These are phyloP conservation scores for Dynastes hyllus DNA, from an alignment of 2,888 invertebrate genomes.

Conservation along the genomic window DNA sequence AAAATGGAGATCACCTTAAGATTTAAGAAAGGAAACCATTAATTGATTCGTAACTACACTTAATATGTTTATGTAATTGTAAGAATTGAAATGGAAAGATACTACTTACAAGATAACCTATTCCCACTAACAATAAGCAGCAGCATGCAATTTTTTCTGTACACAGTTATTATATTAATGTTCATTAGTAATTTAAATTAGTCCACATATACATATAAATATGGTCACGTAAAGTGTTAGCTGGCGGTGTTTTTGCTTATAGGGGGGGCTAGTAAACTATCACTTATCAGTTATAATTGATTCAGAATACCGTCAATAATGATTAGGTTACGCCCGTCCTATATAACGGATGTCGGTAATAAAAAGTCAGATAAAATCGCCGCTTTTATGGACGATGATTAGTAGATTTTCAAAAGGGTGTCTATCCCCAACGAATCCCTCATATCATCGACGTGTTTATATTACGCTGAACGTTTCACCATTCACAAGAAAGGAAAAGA, in stretches of 20 bases:
- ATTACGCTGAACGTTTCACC: conserved; percentile 6
- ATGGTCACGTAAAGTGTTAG: conserved; percentile 17
- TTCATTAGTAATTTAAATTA: conserved; percentile 21
- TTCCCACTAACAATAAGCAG: no score
- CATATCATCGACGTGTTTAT: conserved; percentile 36
- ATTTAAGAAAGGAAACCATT: no score
- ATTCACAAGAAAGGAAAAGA: not conserved
- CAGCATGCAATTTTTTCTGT: not conserved
- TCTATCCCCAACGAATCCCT: conserved; percentile 38
- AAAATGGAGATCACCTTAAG: no score
- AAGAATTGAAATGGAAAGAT: no score
- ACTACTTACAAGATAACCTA: no score
- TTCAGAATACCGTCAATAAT: conserved; percentile 62
- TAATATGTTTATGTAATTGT: no score
- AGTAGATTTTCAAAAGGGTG: conserved; percentile 42
- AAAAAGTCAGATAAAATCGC: conserved; percentile 42
- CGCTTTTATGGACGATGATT: conserved; percentile 44
- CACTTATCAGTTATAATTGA: conserved; percentile 63
- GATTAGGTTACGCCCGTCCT: conserved; percentile 54
- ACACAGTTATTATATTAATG: not conserved
- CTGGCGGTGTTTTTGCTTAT: conserved; percentile 31
- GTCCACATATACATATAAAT: not conserved
- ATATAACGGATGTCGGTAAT: conserved; percentile 43
- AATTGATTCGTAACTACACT: no score
- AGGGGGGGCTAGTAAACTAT: conserved; percentile 59